Evolutionary conservation across 2,113 vertebrate species (phyloP).

Genomic region (Limanda limanda): DNA sequence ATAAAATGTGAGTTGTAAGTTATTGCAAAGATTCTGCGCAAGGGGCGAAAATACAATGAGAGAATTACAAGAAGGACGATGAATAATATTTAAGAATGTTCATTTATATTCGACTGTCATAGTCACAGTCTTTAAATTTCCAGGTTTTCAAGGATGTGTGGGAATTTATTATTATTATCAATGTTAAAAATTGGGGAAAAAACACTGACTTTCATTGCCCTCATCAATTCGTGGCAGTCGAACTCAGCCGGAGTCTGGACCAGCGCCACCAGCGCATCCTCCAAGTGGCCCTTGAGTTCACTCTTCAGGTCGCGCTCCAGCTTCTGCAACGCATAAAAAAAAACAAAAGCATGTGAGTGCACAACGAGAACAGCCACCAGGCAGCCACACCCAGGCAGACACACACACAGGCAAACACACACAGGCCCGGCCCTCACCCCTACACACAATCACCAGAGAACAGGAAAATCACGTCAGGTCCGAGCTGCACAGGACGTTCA

Average conservation of each 20-base stretch:
- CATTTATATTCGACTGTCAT: too few species aligned
- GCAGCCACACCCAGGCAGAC: slow-evolving; percentile 2
- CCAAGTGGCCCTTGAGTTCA: slow-evolving; percentile 83
- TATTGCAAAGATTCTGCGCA: too few species aligned
- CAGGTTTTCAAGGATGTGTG: too few species aligned
- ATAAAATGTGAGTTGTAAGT: too few species aligned
- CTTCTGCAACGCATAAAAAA: slow-evolving; percentile 64
- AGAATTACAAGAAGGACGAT: too few species aligned
- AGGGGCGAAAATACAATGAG: too few species aligned
- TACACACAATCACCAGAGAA: neutral
- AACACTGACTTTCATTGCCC: slow-evolving; percentile 80
- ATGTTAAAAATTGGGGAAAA: too few species aligned
- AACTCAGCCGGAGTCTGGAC: slow-evolving; percentile 77
- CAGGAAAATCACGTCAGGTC: neutral
- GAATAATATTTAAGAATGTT: too few species aligned
- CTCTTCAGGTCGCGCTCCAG: slow-evolving; percentile 84
- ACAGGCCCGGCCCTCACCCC: neutral
- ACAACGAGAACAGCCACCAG: neutral
- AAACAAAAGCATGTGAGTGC: too few species aligned
- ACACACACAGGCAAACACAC: neutral
- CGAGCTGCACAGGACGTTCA: too few species aligned
- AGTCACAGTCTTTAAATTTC: too few species aligned
- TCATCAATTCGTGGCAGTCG: slow-evolving; percentile 83
- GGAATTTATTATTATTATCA: too few species aligned
- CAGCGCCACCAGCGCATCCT: slow-evolving; percentile 80